These are phyloP conservation scores for Corticium candelabrum DNA, from an alignment of 37 sponge, comb jelly and placozoan species.

Conservation along the genomic window DNA sequence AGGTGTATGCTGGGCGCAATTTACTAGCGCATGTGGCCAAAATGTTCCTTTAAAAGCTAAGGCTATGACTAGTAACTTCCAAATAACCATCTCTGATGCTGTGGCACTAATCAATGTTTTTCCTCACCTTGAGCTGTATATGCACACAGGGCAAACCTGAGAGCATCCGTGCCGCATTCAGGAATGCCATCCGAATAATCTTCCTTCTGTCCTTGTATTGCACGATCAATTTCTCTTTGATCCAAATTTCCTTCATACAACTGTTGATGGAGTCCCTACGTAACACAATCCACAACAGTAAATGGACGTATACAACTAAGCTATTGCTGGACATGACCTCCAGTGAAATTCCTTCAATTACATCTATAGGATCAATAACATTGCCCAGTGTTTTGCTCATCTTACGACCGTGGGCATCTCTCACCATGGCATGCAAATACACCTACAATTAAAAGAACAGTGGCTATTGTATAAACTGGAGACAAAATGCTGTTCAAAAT, in stretches of 20 bases:
- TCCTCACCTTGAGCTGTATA: conserved; percentile 87
- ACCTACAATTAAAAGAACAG: conserved; percentile 24
- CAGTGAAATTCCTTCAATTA: conserved; percentile 71
- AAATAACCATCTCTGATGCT: too few relatives aligned
- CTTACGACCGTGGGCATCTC: conserved; percentile 97
- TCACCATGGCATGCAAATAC: conserved; percentile 91
- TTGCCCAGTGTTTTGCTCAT: conserved; percentile 99
- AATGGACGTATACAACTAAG: not conserved
- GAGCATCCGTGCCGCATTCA: conserved; percentile 96
- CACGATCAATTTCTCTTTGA: conserved; percentile 66
- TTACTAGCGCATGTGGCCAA: too few relatives aligned
- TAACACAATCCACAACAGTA: not conserved
- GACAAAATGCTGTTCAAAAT: too few relatives aligned
- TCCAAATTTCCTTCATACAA: conserved; percentile 66
- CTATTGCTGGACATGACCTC: conserved; percentile 35
- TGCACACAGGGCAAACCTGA: conserved; percentile 94
- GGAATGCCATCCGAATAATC: conserved; percentile 96
- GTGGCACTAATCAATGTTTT: too few relatives aligned
- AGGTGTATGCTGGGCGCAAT: too few relatives aligned
- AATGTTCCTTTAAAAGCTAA: too few relatives aligned
- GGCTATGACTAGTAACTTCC: too few relatives aligned
- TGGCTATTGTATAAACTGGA: not conserved
- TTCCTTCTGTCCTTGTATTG: conserved; percentile 73
- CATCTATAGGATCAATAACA: conserved; percentile 91
- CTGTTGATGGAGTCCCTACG: conserved; percentile 51